Evolutionary conservation across 1,140 invertebrate genomes (phyloP).

Genomic region (Cyclargus thomasi): DNA sequence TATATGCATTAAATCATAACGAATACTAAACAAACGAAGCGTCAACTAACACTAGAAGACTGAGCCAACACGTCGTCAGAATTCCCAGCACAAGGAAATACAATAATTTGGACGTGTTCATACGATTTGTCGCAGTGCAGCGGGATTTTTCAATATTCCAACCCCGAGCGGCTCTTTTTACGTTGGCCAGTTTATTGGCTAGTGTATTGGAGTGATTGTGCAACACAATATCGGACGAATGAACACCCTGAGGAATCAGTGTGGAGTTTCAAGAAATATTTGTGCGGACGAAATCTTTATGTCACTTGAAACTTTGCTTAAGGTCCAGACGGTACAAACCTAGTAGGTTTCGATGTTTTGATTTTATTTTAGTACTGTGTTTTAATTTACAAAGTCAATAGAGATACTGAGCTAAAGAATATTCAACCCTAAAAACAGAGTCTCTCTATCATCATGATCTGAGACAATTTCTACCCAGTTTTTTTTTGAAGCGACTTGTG

Average conservation of each 20-base stretch:
- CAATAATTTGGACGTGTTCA: constrained; percentile 65
- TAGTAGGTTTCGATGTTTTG: too few relatives aligned
- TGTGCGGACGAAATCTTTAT: too few relatives aligned
- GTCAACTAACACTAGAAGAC: constrained; percentile 28
- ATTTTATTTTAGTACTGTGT: too few relatives aligned
- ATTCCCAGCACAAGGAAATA: constrained; percentile 54
- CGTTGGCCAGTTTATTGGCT: constrained; percentile 34
- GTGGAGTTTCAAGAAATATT: too few relatives aligned
- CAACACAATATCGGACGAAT: constrained; percentile 1
- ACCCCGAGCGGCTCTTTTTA: constrained; percentile 29
- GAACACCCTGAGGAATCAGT: not conserved
- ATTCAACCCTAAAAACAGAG: too few relatives aligned
- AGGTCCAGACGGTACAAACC: too few relatives aligned
- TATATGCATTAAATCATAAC: constrained; percentile 8
- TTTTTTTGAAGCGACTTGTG: too few relatives aligned
- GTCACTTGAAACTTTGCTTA: too few relatives aligned
- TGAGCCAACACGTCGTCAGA: constrained; percentile 39
- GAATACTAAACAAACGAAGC: constrained; percentile 26
- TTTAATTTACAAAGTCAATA: too few relatives aligned
- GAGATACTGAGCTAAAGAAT: too few relatives aligned
- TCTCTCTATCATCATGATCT: too few relatives aligned
- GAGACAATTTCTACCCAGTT: too few relatives aligned
- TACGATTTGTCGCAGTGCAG: constrained; percentile 62
- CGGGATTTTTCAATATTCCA: constrained; percentile 50
- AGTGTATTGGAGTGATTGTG: constrained; percentile 13